These are phyloP conservation scores for Xestoiulus laeticollis DNA, from an alignment of 2,888 invertebrate genomes.

Conservation along the genomic window DNA sequence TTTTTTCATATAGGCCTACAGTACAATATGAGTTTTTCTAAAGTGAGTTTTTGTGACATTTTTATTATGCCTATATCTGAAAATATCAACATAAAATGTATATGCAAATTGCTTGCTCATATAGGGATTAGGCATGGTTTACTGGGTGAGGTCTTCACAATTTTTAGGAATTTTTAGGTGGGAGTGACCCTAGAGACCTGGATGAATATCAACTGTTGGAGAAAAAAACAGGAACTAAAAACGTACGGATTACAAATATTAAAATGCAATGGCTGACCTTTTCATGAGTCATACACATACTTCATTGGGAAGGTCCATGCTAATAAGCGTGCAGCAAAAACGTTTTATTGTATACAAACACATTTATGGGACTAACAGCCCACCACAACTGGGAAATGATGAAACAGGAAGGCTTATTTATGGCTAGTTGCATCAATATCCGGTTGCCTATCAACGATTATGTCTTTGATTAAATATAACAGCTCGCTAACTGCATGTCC, in stretches of 20 bases:
- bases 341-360: conserved; percentile 23
- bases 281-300: background rate
- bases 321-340: background rate
- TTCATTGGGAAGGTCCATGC: conserved; percentile 3
- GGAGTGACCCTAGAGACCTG: background rate
- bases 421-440: conserved; percentile 18
- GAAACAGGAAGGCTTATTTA: conserved; percentile 11
- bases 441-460: background rate
- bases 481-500: background rate
- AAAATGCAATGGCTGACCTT: background rate
- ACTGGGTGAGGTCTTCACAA: background rate
- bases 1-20: too few relatives aligned
- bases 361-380: background rate
- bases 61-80: background rate
- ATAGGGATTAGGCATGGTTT: background rate
- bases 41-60: background rate
- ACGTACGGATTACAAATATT: background rate
- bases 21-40: too few relatives aligned
- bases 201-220: background rate
- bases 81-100: background rate
- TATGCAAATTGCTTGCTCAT: background rate
- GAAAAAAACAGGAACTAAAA: conserved; percentile 23
- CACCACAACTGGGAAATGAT: background rate
- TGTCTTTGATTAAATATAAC: background rate
- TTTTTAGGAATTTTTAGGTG: conserved; percentile 15